Conservation (phyloP, 2,113 vertebrate species). For the Balaeniceps rex region DNA sequence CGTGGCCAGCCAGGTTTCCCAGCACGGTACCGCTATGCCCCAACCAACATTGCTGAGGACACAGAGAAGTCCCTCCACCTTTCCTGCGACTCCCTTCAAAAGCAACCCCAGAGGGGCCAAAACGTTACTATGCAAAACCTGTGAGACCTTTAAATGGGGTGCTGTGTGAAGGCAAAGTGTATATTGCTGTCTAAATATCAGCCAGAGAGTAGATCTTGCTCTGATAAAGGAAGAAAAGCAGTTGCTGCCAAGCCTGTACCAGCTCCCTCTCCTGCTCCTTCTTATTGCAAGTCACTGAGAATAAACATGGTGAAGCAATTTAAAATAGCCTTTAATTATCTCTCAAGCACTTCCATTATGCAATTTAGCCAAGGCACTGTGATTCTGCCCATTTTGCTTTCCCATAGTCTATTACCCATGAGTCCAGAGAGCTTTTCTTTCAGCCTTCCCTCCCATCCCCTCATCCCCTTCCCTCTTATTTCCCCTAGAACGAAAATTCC, state of each 20-base stretch:
- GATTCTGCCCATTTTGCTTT: not conserved
- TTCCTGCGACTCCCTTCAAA: not conserved
- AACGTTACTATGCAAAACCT: not conserved
- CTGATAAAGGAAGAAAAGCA: not conserved
- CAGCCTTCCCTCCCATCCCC: not conserved
- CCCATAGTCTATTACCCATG: not conserved
- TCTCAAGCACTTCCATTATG: not conserved
- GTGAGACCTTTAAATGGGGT: not conserved
- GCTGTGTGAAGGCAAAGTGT: not conserved
- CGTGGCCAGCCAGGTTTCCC: not conserved
- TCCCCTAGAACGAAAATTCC: not conserved
- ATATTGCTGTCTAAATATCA: not conserved
- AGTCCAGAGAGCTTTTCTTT: not conserved
- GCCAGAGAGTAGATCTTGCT: not conserved
- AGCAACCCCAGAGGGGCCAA: not conserved
- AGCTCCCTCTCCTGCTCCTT: not conserved
- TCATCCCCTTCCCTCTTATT: not conserved
- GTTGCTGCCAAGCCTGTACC: not conserved
- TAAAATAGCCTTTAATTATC: not conserved
- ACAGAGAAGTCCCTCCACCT: not conserved
- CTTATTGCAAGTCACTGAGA: not conserved
- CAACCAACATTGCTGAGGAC: accelerated
- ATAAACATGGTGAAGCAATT: not conserved
- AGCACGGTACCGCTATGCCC: accelerated
- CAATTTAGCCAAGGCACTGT: not conserved